Conservation (phyloP, 2,797 vertebrate genomes). For the Thaleichthys pacificus region DNA sequence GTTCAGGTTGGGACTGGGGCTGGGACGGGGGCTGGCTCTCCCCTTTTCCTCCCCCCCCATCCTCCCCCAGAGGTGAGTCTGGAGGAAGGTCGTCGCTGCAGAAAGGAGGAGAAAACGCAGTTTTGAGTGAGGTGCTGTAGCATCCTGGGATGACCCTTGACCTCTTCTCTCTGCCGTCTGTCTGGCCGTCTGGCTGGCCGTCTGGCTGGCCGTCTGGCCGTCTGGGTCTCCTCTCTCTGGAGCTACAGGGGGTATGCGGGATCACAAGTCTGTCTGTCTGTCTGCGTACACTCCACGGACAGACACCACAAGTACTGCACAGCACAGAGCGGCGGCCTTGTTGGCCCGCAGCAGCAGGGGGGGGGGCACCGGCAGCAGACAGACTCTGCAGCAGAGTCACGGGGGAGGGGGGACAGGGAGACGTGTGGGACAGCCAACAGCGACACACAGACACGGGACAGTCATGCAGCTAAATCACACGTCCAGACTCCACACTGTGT, state of each 20-base stretch:
- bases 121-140: conserved; percentile 75
- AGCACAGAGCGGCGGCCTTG: conserved; percentile 51
- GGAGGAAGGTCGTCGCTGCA: conserved; percentile 79
- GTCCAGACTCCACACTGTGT: neutral
- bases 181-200: conserved; percentile 29
- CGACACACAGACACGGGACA: conserved; percentile 56
- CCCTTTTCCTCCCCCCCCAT: conserved; percentile 70
- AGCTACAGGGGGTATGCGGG: conserved; percentile 36
- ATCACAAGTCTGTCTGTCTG: conserved; percentile 44
- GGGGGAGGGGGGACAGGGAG: conserved; percentile 18
- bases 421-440: conserved; percentile 51
- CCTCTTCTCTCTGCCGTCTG: conserved; percentile 63
- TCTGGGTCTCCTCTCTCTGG: conserved; percentile 59
- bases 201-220: conserved; percentile 37
- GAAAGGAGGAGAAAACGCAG: conserved; percentile 84
- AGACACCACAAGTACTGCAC: conserved; percentile 53
- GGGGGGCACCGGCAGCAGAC: neutral
- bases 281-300: conserved; percentile 50
- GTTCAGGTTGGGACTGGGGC: conserved; percentile 16
- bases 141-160: conserved; percentile 73
- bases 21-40: conserved; percentile 69
- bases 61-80: conserved; percentile 67
- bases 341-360: conserved; percentile 22
- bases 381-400: conserved; percentile 47
- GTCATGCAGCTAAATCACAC: conserved; percentile 63